phyloP scores from a whole-genome alignment of 1,140 invertebrate genomes.

The Drosophila sulfurigaster region DNA sequence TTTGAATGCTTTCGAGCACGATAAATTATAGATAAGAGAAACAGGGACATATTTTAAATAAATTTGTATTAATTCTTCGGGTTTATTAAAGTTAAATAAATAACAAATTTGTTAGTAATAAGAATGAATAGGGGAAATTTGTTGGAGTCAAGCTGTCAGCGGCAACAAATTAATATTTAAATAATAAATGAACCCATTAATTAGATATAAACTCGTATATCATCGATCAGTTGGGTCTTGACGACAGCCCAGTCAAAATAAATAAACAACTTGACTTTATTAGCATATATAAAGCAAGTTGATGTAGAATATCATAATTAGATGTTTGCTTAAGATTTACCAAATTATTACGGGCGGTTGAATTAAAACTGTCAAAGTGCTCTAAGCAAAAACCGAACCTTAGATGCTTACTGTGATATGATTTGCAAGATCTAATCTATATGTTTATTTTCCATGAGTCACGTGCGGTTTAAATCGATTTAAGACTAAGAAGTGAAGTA shows the following conservation, averaged over 20 bases:
- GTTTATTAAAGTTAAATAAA: conserved; percentile 2
- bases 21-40: conserved; percentile 12
- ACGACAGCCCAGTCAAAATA: conserved; percentile 6
- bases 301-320: conserved; percentile 20
- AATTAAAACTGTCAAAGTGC: conserved; percentile 13
- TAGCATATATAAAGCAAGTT: conserved; percentile 20
- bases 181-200: not conserved
- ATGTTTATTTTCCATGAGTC: not conserved
- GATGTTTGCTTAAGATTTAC: conserved; percentile 17
- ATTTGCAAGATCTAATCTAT: not conserved
- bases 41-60: not conserved
- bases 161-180: conserved; percentile 17
- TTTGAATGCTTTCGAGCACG: not conserved
- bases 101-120: conserved; percentile 12
- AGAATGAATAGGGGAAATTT: not conserved
- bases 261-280: conserved; percentile 35
- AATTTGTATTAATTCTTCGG: conserved; percentile 8
- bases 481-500: not conserved
- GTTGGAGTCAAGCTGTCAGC: conserved; percentile 31
- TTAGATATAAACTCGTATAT: not conserved
- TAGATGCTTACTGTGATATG: conserved; percentile 2
- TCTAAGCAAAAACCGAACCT: conserved; percentile 9
- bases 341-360: conserved; percentile 13
- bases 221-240: conserved; percentile 11
- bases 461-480: not conserved